Evolutionary conservation across 2,113 vertebrate species (phyloP).

Genomic region (Bos indicus): DNA sequence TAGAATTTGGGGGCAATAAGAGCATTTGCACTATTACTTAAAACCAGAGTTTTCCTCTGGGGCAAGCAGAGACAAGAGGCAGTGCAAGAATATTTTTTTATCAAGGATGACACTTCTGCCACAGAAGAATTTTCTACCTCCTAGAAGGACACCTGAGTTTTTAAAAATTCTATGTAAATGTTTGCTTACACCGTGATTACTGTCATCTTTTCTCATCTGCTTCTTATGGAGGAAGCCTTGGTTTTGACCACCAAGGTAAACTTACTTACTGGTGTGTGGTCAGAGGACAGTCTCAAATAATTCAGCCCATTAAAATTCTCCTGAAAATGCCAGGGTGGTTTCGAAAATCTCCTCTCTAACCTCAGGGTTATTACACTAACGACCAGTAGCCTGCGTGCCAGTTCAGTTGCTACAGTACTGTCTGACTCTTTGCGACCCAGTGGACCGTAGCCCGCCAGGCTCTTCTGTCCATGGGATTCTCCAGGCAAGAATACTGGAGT

Average conservation of each 20-base stretch:
- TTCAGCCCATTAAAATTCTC: neutral
- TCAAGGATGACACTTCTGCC: neutral
- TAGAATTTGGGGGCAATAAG: neutral
- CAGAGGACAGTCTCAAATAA: neutral
- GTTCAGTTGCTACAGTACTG: neutral
- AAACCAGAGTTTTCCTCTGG: neutral
- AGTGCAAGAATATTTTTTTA: neutral
- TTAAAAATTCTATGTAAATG: neutral
- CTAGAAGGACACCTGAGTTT: neutral
- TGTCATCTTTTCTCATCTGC: neutral
- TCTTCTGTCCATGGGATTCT: neutral
- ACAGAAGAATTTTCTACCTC: neutral
- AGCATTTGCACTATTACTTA: neutral
- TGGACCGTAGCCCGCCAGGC: neutral
- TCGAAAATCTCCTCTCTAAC: neutral
- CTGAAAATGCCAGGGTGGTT: neutral
- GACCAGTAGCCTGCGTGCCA: neutral
- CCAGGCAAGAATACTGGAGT: neutral
- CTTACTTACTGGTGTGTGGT: neutral
- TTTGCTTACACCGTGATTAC: neutral
- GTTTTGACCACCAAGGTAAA: neutral
- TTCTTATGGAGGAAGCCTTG: neutral
- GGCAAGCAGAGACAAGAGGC: neutral
- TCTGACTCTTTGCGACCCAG: neutral
- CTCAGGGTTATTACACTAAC: neutral